These are phyloP conservation scores for Margarornis squamiger DNA, from an alignment of 2,797 vertebrate species.

Conservation along the genomic window DNA sequence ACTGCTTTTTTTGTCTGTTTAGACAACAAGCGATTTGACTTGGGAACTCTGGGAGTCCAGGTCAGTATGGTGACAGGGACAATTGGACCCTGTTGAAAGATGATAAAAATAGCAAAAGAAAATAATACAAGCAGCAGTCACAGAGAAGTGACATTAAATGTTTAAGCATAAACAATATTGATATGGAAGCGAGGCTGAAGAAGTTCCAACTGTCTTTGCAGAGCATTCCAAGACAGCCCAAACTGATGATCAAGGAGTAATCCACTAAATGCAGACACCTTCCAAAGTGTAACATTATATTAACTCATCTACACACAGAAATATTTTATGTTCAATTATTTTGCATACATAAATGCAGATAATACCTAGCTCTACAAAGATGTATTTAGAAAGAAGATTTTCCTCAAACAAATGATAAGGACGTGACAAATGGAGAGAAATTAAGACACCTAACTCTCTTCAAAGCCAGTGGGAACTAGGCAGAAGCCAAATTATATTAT, in stretches of 20 bases:
- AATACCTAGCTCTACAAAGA: not conserved
- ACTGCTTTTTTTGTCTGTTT: not conserved
- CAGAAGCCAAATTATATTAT: not conserved
- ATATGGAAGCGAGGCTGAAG: not conserved
- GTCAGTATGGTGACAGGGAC: not conserved
- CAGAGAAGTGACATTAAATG: not conserved
- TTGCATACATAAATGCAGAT: not conserved
- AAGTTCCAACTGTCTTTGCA: not conserved
- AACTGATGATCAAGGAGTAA: not conserved
- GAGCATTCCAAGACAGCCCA: not conserved
- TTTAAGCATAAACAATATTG: not conserved
- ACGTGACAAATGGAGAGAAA: not conserved
- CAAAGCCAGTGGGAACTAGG: not conserved
- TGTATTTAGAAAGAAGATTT: not conserved
- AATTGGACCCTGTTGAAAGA: not conserved
- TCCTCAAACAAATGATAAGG: not conserved
- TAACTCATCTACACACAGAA: not conserved
- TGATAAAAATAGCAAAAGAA: not conserved
- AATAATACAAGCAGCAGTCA: not conserved
- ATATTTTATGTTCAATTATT: not conserved
- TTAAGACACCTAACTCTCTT: not conserved
- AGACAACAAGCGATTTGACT: not conserved
- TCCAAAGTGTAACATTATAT: not conserved
- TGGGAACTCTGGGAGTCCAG: not conserved
- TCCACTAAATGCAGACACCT: not conserved